A percentile compares a stretch with the other conserved stretches of the same genome.
Evolutionary conservation across 2,113 vertebrate genomes (phyloP).

Genomic region (Chrysochloris asiatica): DNA sequence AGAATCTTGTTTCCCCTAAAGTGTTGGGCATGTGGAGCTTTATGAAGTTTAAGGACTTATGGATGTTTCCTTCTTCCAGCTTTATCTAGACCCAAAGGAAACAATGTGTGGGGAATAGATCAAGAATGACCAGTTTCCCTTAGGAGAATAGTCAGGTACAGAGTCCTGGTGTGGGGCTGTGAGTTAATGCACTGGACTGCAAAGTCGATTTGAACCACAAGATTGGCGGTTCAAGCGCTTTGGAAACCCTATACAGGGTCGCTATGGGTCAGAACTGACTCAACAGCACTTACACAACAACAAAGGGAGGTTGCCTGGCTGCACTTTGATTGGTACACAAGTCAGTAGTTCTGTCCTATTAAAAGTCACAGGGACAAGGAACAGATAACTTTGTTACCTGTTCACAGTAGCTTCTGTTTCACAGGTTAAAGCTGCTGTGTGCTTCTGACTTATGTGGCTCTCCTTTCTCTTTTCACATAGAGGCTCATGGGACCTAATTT

Average conservation of each 20-base stretch:
- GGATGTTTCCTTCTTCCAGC: neutral
- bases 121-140: slow-evolving; percentile 2
- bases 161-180: no score
- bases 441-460: neutral
- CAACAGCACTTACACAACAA: no score
- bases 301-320: neutral
- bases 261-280: no score
- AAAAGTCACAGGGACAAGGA: slow-evolving; percentile 31
- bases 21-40: neutral
- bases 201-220: no score
- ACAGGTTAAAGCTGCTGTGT: neutral
- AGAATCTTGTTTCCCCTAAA: neutral
- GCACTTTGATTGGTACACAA: neutral
- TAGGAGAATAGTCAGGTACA: neutral
- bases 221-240: no score
- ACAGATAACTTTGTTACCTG: neutral
- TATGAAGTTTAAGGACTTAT: neutral
- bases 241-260: no score
- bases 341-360: neutral
- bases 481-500: neutral
- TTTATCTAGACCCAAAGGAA: slow-evolving; percentile 6
- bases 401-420: neutral
- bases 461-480: neutral
- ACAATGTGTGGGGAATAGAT: neutral
- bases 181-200: no score